phyloP scores from a whole-genome alignment of 37 sponge, comb jelly and placozoan genomes.

The Beroe forskalii region DNA sequence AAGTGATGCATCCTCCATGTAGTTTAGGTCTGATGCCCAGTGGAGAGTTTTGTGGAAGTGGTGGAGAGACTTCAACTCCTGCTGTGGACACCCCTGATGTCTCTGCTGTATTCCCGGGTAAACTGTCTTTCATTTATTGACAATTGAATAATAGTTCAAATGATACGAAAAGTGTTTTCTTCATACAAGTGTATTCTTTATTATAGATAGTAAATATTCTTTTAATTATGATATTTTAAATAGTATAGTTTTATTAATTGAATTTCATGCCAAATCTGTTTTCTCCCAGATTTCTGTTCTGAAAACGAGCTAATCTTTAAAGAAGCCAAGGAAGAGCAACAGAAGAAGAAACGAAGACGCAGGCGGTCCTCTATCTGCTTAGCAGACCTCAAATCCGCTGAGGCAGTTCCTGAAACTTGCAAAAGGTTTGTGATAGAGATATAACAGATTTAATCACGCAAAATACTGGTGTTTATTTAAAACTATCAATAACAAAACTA shows the following conservation, averaged over 20 bases:
- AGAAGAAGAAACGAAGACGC: constrained; percentile 27
- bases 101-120: not conserved
- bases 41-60: not conserved
- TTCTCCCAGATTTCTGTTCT: constrained; percentile 15
- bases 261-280: no score
- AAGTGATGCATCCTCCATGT: not conserved
- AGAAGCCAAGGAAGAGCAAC: constrained; percentile 22
- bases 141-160: no score
- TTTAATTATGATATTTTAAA: no score
- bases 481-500: no score
- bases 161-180: no score
- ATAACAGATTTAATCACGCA: no score
- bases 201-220: no score
- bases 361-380: constrained; percentile 34
- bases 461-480: no score
- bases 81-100: not conserved
- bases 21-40: not conserved
- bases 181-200: no score
- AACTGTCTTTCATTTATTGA: no score
- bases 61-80: not conserved
- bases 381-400: constrained; percentile 18
- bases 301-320: constrained; percentile 15
- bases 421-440: not conserved
- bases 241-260: no score
- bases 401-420: not conserved